Evolutionary conservation across 2,797 vertebrate genomes (phyloP), one percentile per base, ranked within the genome.

Genomic region (Balearica regulorum): DNA sequence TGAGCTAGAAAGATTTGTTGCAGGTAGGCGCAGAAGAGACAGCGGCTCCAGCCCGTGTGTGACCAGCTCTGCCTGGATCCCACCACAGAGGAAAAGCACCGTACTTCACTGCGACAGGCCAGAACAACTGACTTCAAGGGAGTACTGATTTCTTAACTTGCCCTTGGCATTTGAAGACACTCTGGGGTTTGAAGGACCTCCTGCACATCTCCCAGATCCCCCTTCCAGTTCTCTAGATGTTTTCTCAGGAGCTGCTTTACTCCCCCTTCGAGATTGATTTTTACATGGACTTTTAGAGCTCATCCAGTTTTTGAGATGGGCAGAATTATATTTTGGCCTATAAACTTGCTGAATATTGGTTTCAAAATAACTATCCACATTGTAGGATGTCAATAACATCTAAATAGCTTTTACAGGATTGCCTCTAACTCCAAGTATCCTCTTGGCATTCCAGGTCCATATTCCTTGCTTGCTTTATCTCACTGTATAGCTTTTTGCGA

Each of bases 11-110:
- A 41, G 53, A 44, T 54, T 44, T 68, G 25, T 28, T 9, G 2
- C 43, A 39, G 73, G 33, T 44, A 43, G n/a, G 21, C 69, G 31
- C 24, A 73, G 33, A 39, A 57, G 17, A 69, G 44, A 18, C 37
- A n/a, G 55, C 17, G 21, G 61, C 43, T 89, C 29, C 48, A 43
- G 46, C 11, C 41, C 5, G 0, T 2, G 0, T 16, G 19, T 1
- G 12, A 41, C 28, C 49, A 43, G 31, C 55, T 79, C 71, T 41
- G 37, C 48, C 41, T 57, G 61, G 48, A 22, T 25, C 0, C 0
- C 21, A 8, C 9, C 9, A 6, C 28, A 28, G 15, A 21, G 41
- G 53, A 61, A 61, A 39, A 61, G 41, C 44, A 37, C 31, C 0
- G 0, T 11, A 39, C 11, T 16, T 41, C 31, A 41, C 37, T 37